These are phyloP conservation scores for Scaptomyza pallida DNA, from an alignment of 1,140 invertebrate genomes.

Conservation along the genomic window DNA sequence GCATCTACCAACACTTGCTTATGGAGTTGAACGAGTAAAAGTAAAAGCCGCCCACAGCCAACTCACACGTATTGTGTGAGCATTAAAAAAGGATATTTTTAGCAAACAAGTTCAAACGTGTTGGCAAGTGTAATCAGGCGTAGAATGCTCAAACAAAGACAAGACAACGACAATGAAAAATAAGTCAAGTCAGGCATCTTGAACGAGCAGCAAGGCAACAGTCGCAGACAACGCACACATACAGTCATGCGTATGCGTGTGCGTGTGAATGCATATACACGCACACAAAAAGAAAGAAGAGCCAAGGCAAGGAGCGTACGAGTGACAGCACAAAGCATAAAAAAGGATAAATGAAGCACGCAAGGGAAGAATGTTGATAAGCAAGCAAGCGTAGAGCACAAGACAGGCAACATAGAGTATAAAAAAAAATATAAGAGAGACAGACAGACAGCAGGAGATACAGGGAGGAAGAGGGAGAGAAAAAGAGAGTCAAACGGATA, in stretches of 20 bases:
- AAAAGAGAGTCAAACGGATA: constrained; percentile 65
- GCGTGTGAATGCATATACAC: constrained; percentile 8
- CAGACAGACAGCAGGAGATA: constrained; percentile 20
- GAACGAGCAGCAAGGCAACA: constrained; percentile 40
- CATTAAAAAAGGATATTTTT: constrained; percentile 35
- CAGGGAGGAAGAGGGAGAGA: constrained; percentile 3
- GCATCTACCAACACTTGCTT: background rate
- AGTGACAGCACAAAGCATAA: constrained; percentile 67
- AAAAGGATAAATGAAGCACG: constrained; percentile 70
- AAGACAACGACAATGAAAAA: constrained; percentile 68
- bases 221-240: constrained; percentile 24
- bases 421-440: too few relatives aligned
- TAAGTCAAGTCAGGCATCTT: constrained; percentile 70
- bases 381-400: constrained; percentile 42
- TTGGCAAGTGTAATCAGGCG: constrained; percentile 76
- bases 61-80: constrained; percentile 1
- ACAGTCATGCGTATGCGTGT: background rate
- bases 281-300: constrained; percentile 36
- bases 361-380: constrained; percentile 60
- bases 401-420: constrained; percentile 44
- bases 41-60: background rate
- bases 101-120: constrained; percentile 54
- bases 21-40: background rate
- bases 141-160: constrained; percentile 67
- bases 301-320: constrained; percentile 36